Percentiles rank a stretch among this genome's conserved stretches.
These are phyloP conservation scores for Bombyx mandarina DNA, from an alignment of 1,140 invertebrate species.

Conservation along the genomic window DNA sequence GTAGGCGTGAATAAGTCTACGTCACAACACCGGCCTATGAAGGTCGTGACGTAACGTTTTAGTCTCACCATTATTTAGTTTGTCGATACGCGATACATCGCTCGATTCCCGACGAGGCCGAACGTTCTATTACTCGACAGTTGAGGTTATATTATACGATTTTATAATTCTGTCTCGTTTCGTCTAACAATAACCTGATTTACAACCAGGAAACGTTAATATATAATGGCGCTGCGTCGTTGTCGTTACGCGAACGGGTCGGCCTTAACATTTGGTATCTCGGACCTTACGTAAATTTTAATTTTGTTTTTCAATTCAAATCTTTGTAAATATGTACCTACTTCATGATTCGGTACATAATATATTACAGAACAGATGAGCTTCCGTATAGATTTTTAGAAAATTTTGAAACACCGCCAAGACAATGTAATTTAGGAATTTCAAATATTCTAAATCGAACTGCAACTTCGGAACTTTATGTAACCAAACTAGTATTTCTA, in stretches of 20 bases:
- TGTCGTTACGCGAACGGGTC: slow-evolving; percentile 2
- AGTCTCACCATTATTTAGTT: slow-evolving; percentile 43
- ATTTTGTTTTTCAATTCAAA: slow-evolving; percentile 1
- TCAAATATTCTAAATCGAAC: no score
- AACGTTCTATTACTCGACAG: slow-evolving; percentile 30
- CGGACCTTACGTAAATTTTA: slow-evolving; percentile 8
- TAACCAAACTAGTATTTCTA: no score
- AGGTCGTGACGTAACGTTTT: slow-evolving; percentile 57
- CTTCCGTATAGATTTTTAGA: no score
- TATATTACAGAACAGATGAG: no score
- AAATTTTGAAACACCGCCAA: no score
- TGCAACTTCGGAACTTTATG: no score
- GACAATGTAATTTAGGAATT: no score
- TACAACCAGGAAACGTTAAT: slow-evolving; percentile 18
- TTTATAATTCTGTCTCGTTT: slow-evolving; percentile 27
- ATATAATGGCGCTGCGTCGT: slow-evolving; percentile 6
- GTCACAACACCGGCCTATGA: slow-evolving; percentile 45
- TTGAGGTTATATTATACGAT: slow-evolving; percentile 22
- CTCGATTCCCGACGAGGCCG: slow-evolving; percentile 50
- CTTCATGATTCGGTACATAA: no score
- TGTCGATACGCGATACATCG: slow-evolving; percentile 48
- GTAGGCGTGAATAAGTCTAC: slow-evolving; percentile 43
- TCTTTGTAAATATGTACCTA: no score
- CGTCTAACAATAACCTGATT: slow-evolving; percentile 17
- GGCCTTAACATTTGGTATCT: slow-evolving; percentile 10